These are phyloP conservation scores for Trachelus stipa DNA, from an alignment of 2,888 invertebrate genomes.

Conservation along the genomic window DNA sequence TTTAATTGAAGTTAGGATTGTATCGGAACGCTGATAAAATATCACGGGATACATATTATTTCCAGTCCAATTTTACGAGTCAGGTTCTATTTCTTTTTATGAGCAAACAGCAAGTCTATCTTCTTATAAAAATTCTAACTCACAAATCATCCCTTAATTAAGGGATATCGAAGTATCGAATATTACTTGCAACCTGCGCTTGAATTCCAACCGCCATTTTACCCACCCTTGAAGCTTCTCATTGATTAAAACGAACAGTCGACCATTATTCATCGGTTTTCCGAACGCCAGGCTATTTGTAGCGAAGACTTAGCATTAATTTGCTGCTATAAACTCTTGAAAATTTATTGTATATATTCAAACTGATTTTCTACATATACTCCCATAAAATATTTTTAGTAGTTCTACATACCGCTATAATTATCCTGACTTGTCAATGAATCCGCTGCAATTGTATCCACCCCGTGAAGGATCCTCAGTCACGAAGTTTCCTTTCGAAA, in stretches of 20 bases:
- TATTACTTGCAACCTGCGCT: background rate
- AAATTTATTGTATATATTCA: background rate
- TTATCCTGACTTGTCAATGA: background rate
- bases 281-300: background rate
- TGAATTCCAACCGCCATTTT: background rate
- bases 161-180: background rate
- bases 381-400: too few species aligned
- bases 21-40: background rate
- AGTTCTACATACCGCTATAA: too few species aligned
- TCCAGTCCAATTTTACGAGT: background rate
- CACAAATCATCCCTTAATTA: background rate
- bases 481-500: conserved; percentile 43
- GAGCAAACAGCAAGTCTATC: background rate
- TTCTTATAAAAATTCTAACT: background rate
- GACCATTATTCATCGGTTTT: background rate
- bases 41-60: background rate
- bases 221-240: background rate
- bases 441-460: background rate
- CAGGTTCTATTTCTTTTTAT: background rate
- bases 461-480: background rate
- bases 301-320: background rate
- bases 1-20: background rate
- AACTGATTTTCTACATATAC: too few species aligned
- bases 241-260: background rate
- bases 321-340: background rate